Conservation (phyloP, 92 coral and sea anemone species). For the Montipora capitata region DNA sequence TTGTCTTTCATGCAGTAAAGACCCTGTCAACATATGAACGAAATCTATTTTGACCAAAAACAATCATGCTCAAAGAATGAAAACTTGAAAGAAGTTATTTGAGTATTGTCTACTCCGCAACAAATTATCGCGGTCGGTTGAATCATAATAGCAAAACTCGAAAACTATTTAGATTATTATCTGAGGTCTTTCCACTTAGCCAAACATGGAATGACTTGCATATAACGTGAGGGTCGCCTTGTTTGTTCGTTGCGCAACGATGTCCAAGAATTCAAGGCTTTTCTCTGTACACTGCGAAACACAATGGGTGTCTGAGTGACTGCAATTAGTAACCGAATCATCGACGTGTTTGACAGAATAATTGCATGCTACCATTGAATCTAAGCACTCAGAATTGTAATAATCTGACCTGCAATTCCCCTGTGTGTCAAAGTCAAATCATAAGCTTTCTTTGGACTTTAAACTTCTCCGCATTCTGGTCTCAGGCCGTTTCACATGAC, state of each 20-base stretch:
- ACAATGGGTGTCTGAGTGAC: not conserved
- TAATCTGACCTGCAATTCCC: not conserved
- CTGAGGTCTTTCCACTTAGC: not conserved
- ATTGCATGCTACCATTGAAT: not conserved
- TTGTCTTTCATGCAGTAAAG: not conserved
- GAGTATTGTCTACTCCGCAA: not conserved
- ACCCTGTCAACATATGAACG: too few species aligned
- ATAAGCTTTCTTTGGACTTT: not conserved
- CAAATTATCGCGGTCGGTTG: slow-evolving; percentile 13
- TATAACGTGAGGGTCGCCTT: not conserved
- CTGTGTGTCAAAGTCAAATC: not conserved
- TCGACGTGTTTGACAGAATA: not conserved
- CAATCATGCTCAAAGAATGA: not conserved
- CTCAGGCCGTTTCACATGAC: not conserved
- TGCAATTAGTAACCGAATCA: not conserved
- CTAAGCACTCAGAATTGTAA: not conserved
- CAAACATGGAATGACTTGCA: not conserved
- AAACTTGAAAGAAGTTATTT: slow-evolving; percentile 6
- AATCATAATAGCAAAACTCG: slow-evolving; percentile 5
- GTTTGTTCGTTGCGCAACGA: not conserved
- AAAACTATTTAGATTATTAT: not conserved
- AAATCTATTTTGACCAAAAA: not conserved
- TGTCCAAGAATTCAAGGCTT: not conserved
- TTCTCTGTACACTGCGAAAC: not conserved
- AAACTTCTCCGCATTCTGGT: not conserved